Evolutionary conservation across 2,888 invertebrate species (phyloP).

Genomic region (Empis livida): DNA sequence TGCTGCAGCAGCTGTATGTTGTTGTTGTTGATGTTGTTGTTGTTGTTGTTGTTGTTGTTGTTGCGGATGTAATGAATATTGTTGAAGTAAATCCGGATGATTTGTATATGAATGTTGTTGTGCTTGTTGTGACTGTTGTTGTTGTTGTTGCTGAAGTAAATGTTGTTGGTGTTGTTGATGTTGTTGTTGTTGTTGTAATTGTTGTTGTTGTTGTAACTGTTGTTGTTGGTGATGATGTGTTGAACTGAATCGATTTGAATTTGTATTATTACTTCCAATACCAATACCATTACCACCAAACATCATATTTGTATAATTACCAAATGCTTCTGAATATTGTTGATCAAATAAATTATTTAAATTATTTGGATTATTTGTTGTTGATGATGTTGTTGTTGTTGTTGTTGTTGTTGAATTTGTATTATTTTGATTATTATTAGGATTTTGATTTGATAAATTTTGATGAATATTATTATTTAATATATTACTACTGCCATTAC

Average conservation of each 20-base stretch:
- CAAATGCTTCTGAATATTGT: constrained; percentile 13
- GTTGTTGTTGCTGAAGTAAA: background rate
- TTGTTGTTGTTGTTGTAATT: constrained; percentile 11
- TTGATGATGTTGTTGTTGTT: too few relatives aligned
- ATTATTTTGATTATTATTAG: constrained; percentile 11
- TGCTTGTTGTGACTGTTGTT: background rate
- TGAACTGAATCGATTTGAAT: constrained; percentile 12
- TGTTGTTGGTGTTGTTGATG: background rate
- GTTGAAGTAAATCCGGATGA: background rate
- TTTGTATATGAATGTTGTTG: background rate
- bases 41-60: background rate
- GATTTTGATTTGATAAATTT: background rate
- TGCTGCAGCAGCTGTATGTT: constrained; percentile 8
- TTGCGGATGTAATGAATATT: background rate
- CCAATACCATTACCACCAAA: constrained; percentile 3
- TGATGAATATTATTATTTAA: constrained; percentile 11
- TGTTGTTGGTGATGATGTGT: constrained; percentile 11
- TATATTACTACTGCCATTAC: constrained; percentile 10
- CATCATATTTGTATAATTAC: constrained; percentile 16
- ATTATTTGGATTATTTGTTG: constrained; percentile 8
- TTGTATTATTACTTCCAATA: too few relatives aligned
- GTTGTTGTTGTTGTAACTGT: constrained; percentile 14
- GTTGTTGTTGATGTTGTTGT: background rate
- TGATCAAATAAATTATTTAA: constrained; percentile 12
- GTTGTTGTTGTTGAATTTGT: constrained; percentile 11